Evolutionary conservation across 2,888 invertebrate genomes (phyloP).

Genomic region (Eilema sororculum): DNA sequence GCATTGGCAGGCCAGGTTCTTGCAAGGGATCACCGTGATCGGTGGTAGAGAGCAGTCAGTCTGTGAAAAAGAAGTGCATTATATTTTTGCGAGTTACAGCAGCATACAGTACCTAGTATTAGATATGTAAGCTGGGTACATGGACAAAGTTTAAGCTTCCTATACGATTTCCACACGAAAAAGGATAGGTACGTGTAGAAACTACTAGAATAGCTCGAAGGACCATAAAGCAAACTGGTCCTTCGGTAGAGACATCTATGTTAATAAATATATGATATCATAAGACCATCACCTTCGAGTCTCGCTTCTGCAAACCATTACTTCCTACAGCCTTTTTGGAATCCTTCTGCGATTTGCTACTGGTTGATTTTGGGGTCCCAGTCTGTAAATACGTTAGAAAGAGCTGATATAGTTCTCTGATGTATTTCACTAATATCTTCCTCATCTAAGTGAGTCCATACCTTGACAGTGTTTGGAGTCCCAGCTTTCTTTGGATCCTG

Average conservation of each 20-base stretch:
- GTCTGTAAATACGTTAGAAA: constrained; percentile 1
- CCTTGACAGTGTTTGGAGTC: neutral
- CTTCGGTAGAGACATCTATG: neutral
- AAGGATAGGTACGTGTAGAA: too few species aligned
- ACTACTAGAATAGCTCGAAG: neutral
- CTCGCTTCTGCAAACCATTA: constrained; percentile 7
- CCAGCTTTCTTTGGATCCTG: neutral
- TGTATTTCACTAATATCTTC: neutral
- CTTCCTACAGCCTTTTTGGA: neutral
- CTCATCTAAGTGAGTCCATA: too few species aligned
- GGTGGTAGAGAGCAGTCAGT: constrained; percentile 54
- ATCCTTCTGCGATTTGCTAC: neutral
- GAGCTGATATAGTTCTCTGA: neutral
- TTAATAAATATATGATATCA: too few species aligned
- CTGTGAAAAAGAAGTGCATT: constrained; percentile 39
- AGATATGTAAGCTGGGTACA: neutral
- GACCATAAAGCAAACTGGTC: neutral
- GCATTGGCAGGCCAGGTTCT: constrained; percentile 56
- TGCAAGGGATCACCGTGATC: constrained; percentile 53
- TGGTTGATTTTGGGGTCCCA: neutral
- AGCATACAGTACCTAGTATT: too few species aligned
- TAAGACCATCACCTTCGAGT: constrained; percentile 4
- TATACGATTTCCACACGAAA: too few species aligned
- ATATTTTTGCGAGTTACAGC: neutral
- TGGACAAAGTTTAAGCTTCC: too few species aligned